These are phyloP conservation scores for Vicugna pacos DNA, from an alignment of 2,113 vertebrate species.

Conservation along the genomic window DNA sequence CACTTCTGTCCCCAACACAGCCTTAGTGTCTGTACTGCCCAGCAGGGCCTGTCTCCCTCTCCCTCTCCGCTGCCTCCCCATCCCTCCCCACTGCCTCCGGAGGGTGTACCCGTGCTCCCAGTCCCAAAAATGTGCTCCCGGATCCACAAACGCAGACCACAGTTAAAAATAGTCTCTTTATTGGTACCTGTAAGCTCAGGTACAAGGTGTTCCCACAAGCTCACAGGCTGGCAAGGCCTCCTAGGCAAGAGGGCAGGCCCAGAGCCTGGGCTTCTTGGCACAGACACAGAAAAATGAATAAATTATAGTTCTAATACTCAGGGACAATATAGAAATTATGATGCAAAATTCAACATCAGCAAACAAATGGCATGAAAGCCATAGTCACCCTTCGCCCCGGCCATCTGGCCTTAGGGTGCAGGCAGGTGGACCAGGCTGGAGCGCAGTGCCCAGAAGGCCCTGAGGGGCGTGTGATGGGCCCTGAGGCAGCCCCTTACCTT, in stretches of 20 bases:
- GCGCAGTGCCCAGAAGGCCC: slow-evolving; percentile 6
- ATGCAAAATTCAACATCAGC: slow-evolving; percentile 55
- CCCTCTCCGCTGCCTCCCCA: background rate
- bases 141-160: slow-evolving; percentile 41
- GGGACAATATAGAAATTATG: slow-evolving; percentile 62
- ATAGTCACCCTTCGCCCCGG: background rate
- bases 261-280: slow-evolving; percentile 71
- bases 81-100: background rate
- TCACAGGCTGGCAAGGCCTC: slow-evolving; percentile 49
- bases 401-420: background rate
- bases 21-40: background rate
- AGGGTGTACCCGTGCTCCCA: background rate
- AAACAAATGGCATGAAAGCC: slow-evolving; percentile 26
- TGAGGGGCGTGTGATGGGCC: background rate
- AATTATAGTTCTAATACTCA: slow-evolving; percentile 72
- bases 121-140: background rate
- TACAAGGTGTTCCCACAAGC: slow-evolving; percentile 72
- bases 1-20: background rate
- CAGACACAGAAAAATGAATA: slow-evolving; percentile 77
- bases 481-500: background rate
- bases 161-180: slow-evolving; percentile 79
- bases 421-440: background rate
- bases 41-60: background rate
- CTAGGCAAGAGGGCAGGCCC: slow-evolving; percentile 51
- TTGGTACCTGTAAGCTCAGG: slow-evolving; percentile 75